Percentiles rank a stretch among this genome's conserved stretches.
These are phyloP conservation scores for Leptoteleia sp. DNA, from an alignment of 1,140 invertebrate genomes.

Conservation along the genomic window DNA sequence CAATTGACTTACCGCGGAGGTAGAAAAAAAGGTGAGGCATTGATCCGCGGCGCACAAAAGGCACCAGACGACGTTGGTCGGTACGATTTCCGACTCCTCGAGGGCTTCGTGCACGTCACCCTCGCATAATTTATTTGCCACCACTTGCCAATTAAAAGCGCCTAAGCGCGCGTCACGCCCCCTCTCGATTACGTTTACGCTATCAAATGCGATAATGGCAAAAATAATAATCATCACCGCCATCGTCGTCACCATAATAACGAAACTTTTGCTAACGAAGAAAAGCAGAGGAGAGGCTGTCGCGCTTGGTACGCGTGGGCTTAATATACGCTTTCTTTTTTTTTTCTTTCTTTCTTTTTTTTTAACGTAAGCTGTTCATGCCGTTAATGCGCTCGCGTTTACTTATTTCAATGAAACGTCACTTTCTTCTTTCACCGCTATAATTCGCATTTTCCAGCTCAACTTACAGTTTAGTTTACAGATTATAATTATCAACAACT, in stretches of 20 bases:
- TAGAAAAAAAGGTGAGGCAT: too few relatives aligned
- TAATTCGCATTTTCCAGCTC: too few relatives aligned
- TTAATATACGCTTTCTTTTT: slow-evolving; percentile 7
- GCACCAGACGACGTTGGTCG: slow-evolving; percentile 31
- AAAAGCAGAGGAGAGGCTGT: slow-evolving; percentile 6
- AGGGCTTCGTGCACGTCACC: slow-evolving; percentile 11
- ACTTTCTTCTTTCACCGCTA: too few relatives aligned
- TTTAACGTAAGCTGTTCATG: slow-evolving; percentile 3
- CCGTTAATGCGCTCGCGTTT: neutral
- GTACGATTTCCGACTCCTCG: slow-evolving; percentile 35
- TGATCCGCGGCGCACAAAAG: too few relatives aligned
- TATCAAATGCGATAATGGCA: slow-evolving; percentile 56
- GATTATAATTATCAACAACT: too few relatives aligned
- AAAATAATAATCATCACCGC: slow-evolving; percentile 58
- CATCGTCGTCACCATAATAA: slow-evolving; percentile 44
- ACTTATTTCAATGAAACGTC: too few relatives aligned
- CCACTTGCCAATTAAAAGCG: slow-evolving; percentile 63
- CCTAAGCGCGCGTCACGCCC: slow-evolving; percentile 35
- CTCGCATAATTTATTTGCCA: slow-evolving; percentile 67
- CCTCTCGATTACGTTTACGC: slow-evolving; percentile 49
- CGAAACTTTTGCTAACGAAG: slow-evolving; percentile 50
- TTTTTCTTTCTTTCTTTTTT: too few relatives aligned
- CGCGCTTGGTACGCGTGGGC: slow-evolving; percentile 3
- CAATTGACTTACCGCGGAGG: too few relatives aligned
- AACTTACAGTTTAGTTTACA: too few relatives aligned